These are phyloP conservation scores for Oreochromis niloticus DNA, from an alignment of 2,113 vertebrate genomes.

Conservation along the genomic window DNA sequence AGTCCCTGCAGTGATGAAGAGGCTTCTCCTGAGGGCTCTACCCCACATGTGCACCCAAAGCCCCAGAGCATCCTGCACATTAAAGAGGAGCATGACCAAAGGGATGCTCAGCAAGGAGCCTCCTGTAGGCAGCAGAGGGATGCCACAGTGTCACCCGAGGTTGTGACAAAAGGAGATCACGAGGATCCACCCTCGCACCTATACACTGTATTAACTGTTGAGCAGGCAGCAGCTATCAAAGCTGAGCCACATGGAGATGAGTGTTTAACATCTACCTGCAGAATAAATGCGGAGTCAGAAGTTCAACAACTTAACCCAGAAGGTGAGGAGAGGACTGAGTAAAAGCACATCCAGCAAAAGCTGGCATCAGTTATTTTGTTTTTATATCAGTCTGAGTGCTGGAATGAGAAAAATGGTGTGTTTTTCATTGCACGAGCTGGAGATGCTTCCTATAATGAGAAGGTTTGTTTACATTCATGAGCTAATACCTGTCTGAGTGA, in stretches of 20 bases:
- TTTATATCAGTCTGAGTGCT: not conserved
- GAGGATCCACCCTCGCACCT: not conserved
- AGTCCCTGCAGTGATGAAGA: not conserved
- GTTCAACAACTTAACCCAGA: not conserved
- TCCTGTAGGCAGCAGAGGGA: not conserved
- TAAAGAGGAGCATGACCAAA: not conserved
- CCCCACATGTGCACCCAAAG: not conserved
- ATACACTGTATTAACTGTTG: not conserved
- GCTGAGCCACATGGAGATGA: not conserved
- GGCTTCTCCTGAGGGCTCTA: not conserved
- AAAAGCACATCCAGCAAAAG: not conserved
- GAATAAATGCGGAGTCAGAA: not conserved
- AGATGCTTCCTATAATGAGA: not conserved
- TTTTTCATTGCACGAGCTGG: not conserved
- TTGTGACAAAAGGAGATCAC: not conserved
- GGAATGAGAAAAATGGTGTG: not conserved
- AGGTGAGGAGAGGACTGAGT: not conserved
- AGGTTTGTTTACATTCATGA: not conserved
- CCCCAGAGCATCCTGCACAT: not conserved
- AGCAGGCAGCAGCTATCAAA: not conserved
- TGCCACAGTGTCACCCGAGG: not conserved
- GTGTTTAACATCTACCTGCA: not conserved
- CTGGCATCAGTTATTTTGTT: not conserved
- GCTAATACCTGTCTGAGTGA: not conserved
- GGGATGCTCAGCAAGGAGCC: not conserved